Percentiles rank a stretch among this genome's conserved stretches.
phyloP scores from a whole-genome alignment of 1,140 invertebrate species.

The Lanistes nyassanus region DNA sequence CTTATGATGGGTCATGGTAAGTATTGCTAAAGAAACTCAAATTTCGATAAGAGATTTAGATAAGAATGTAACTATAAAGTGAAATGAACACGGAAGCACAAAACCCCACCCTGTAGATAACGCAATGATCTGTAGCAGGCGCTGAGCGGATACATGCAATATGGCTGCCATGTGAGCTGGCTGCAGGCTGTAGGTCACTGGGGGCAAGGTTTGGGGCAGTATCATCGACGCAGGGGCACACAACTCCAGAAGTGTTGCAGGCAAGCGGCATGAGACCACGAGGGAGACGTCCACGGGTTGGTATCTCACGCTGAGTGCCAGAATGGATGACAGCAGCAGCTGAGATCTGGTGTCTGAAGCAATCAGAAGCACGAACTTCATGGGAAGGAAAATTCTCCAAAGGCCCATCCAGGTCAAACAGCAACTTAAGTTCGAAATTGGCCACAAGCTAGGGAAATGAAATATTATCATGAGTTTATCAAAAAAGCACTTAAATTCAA shows the following conservation, averaged over 20 bases:
- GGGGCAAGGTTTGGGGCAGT: conserved; percentile 47
- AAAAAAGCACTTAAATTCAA: too few species aligned
- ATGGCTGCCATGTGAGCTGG: conserved; percentile 52
- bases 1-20: too few species aligned
- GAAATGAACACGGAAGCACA: background rate
- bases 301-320: conserved; percentile 72
- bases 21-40: too few species aligned
- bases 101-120: conserved; percentile 69
- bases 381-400: too few species aligned
- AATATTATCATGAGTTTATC: background rate
- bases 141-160: conserved; percentile 63
- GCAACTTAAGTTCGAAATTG: too few species aligned
- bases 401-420: too few species aligned
- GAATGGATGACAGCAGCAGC: conserved; percentile 70
- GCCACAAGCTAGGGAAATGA: too few species aligned
- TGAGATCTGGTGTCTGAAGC: conserved; percentile 62
- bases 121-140: conserved; percentile 72
- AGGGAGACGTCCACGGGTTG: conserved; percentile 72
- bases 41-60: too few species aligned
- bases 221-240: conserved; percentile 48
- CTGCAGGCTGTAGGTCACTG: conserved; percentile 45
- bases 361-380: background rate
- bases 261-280: conserved; percentile 71
- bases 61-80: too few species aligned
- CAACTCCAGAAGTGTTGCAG: conserved; percentile 68